Conservation (phyloP, 2,888 invertebrate genomes). For the Tigriopus californicus region DNA sequence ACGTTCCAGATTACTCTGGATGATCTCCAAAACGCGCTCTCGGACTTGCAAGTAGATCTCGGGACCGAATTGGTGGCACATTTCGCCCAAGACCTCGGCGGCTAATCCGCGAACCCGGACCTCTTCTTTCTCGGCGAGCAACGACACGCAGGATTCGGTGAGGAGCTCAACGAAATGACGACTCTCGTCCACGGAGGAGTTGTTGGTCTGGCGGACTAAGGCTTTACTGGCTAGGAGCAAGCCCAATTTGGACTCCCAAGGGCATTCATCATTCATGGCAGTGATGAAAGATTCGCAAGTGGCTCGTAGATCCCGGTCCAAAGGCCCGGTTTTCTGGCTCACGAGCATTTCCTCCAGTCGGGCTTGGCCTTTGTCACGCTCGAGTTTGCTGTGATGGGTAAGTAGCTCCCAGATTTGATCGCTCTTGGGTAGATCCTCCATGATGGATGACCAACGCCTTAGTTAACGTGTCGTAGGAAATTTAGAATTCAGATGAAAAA, state of each 20-base stretch:
- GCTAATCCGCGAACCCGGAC: background rate
- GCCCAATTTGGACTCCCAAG: constrained; percentile 3
- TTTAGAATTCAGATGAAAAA: too few species aligned
- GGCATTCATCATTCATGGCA: background rate
- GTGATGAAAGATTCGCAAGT: background rate
- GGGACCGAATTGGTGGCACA: background rate
- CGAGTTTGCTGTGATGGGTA: background rate
- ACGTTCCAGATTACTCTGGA: background rate
- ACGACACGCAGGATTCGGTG: background rate
- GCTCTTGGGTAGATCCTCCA: too few species aligned
- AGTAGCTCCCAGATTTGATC: background rate
- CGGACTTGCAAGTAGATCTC: background rate
- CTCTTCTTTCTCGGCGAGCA: background rate
- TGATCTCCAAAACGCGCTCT: background rate
- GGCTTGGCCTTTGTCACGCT: background rate
- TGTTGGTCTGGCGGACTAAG: background rate
- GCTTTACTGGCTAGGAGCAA: background rate
- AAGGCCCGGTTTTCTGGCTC: background rate
- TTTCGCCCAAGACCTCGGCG: background rate
- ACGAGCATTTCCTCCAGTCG: background rate
- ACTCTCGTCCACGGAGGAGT: background rate
- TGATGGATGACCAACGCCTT: too few species aligned
- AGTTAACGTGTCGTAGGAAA: too few species aligned
- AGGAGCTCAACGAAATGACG: background rate
- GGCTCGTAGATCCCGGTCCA: background rate